Base-by-base conservation (phyloP, 53 echinoderm and acorn worm genomes). In the Apostichopus leukothele region DNA sequence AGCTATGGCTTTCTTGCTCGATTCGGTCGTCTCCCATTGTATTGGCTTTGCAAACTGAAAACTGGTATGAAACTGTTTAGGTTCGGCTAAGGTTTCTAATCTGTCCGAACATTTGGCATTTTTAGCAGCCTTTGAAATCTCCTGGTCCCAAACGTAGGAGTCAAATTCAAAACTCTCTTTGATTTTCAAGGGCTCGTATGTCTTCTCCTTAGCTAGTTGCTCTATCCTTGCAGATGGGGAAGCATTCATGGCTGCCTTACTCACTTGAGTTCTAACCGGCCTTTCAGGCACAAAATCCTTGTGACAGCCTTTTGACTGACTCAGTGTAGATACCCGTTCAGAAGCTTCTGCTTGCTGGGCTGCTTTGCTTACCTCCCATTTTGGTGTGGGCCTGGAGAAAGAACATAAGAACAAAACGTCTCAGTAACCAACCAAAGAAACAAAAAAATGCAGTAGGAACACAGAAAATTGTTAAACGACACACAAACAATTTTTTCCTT, bases 121-220 rank as follows among this genome's bases (percentile, higher is more conserved):
- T n/a, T 93, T 95, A 25, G 98, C 98, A 14, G 93, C 95, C 50
- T 86, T 76, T 20, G 95, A 91, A 50, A 98, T 98, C 86, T 98
- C 98, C 52, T 93, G 95, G 88, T 98, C 92, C 98, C 98, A 98
- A 10, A 90, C 78, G 71, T 90, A 92, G 86, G 89, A 92, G 92
- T 98, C 98, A 91, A 92, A 98, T 84, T 98, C 98, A 88, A 90
- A 94, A 77, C 95, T 95, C 67, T 95, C 95, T 76, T 94, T 91
- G 61, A 98, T 96, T 75, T 94, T 93, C 4, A 98, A 88, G 7
- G 94, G 93, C 7, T 78, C 68, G 76, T 95, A 98, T 1, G 89
- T 89, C 87, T 98, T 98, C 68, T 92, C 94, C n/a, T 86, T 90
- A 9, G 98, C 94, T 13, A 98, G 91, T 74, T 94, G 89, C 52